phyloP scores from a whole-genome alignment of 2,797 vertebrate genomes.

The Myripristis jacobus region DNA sequence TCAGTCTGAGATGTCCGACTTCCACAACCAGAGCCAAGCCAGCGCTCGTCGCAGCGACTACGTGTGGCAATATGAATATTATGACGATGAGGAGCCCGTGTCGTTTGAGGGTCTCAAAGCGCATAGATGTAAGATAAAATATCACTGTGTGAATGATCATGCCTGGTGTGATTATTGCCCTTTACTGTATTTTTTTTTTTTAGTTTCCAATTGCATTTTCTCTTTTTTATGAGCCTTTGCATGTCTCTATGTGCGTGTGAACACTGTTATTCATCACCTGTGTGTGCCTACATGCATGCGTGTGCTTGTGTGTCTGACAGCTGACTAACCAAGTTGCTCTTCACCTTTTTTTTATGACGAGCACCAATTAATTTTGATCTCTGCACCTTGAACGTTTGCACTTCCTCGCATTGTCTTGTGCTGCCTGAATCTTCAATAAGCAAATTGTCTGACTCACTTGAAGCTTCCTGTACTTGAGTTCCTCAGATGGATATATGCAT shows the following conservation, averaged over 20 bases:
- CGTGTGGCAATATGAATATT: conserved; percentile 95
- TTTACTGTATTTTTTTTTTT: too few species aligned
- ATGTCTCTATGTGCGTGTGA: background rate
- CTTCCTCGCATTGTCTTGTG: too few species aligned
- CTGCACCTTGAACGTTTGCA: too few species aligned
- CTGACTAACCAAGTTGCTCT: too few species aligned
- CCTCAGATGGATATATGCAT: background rate
- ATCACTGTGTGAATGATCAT: too few species aligned
- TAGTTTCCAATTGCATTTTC: background rate
- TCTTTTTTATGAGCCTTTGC: background rate
- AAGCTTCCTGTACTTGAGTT: too few species aligned
- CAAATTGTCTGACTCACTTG: too few species aligned
- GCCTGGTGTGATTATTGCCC: too few species aligned
- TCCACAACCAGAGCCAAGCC: conserved; percentile 75
- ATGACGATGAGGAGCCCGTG: conserved; percentile 91
- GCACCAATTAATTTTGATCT: too few species aligned
- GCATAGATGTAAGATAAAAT: conserved; percentile 89
- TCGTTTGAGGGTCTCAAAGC: conserved; percentile 94
- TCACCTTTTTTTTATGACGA: too few species aligned
- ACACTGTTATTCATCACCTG: too few species aligned
- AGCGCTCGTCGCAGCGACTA: conserved; percentile 83
- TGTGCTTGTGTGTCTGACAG: background rate
- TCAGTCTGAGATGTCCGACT: conserved; percentile 67
- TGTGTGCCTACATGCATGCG: background rate
- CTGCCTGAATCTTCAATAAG: too few species aligned